A percentile compares a stretch with the other conserved stretches of the same genome.
Conservation (phyloP, 2,888 invertebrate species). For the Hipparchia sbordonii region DNA sequence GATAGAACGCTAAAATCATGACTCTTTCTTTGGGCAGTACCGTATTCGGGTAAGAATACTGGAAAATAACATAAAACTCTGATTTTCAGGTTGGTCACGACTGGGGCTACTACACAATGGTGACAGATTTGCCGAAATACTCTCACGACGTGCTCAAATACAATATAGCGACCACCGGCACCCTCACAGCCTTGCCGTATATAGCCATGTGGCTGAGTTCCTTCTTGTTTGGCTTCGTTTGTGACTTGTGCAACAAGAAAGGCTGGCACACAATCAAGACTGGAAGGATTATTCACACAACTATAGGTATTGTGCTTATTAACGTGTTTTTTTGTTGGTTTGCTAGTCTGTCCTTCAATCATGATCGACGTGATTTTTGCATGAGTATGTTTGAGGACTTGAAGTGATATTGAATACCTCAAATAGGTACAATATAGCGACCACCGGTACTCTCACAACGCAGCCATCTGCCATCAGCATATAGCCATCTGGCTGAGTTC, state of each 20-base stretch:
- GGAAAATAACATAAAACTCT: not conserved
- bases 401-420: constrained; percentile 47
- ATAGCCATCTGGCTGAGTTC: constrained; percentile 86
- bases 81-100: constrained; percentile 74
- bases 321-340: not conserved
- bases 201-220: constrained; percentile 86
- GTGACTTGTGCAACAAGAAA: constrained; percentile 86
- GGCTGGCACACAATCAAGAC: constrained; percentile 83
- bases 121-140: constrained; percentile 87
- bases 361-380: too few species aligned
- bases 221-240: constrained; percentile 84
- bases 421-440: constrained; percentile 81
- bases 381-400: too few species aligned
- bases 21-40: too few species aligned
- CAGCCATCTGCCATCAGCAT: constrained; percentile 85
- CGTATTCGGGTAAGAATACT: not conserved
- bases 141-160: constrained; percentile 85
- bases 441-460: constrained; percentile 84
- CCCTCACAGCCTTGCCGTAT: constrained; percentile 85
- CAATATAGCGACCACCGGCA: constrained; percentile 84
- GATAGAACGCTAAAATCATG: too few species aligned
- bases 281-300: constrained; percentile 86
- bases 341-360: too few species aligned
- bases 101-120: constrained; percentile 88
- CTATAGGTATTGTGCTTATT: constrained; percentile 75